phyloP scores from a whole-genome alignment of 1,140 invertebrate species.

The Drosophila lacteicornis region DNA sequence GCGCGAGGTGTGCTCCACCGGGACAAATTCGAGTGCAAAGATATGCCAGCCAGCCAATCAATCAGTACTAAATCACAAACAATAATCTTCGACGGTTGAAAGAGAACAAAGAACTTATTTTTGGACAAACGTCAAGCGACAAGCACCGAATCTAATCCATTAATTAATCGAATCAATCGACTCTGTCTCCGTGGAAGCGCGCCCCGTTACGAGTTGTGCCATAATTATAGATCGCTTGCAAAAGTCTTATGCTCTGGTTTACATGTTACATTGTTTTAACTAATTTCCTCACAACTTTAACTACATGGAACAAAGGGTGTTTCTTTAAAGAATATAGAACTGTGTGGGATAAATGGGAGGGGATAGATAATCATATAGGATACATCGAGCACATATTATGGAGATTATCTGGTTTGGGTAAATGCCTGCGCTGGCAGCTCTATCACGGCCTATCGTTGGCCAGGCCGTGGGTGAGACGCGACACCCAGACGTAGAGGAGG shows the following conservation, averaged over 20 bases:
- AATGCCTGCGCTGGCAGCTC: conserved; percentile 68
- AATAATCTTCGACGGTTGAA: conserved; percentile 7
- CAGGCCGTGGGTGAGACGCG: conserved; percentile 40
- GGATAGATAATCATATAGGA: conserved; percentile 7
- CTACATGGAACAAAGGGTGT: conserved; percentile 37
- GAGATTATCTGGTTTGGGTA: conserved; percentile 71
- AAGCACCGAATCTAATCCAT: conserved; percentile 17
- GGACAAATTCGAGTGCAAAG: conserved; percentile 15
- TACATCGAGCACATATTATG: conserved; percentile 42
- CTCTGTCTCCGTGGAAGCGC: background rate
- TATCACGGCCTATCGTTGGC: conserved; percentile 2
- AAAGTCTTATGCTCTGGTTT: conserved; percentile 60
- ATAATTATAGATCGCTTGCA: conserved; percentile 44
- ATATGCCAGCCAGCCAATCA: conserved; percentile 7
- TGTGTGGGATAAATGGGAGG: conserved; percentile 15
- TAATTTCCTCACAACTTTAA: conserved; percentile 41
- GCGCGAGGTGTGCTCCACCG: background rate
- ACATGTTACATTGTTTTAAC: conserved; percentile 36
- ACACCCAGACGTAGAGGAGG: conserved; percentile 66
- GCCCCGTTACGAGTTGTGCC: conserved; percentile 6
- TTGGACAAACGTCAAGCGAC: background rate
- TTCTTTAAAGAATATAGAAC: conserved; percentile 7
- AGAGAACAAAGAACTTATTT: conserved; percentile 32
- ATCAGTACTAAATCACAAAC: conserved; percentile 14
- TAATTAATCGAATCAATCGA: conserved; percentile 7